phyloP scores from a whole-genome alignment of 2,888 invertebrate species.

The Azorinus chamasolen region DNA sequence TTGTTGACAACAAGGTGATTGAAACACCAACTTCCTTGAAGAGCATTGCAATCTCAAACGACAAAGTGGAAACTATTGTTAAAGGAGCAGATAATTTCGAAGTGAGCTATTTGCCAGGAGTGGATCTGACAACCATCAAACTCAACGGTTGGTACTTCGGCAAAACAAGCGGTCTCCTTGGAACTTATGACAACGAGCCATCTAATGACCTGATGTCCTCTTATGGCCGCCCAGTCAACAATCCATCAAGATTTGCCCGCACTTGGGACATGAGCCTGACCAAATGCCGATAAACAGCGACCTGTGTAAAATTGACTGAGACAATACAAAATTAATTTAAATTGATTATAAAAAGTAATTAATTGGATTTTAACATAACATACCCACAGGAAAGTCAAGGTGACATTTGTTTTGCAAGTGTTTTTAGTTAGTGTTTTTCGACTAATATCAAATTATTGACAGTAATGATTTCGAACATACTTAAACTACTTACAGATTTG shows the following conservation, averaged over 20 bases:
- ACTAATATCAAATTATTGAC: no score
- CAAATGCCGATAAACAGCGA: no score
- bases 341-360: no score
- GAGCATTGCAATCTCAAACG: constrained; percentile 81
- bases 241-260: constrained; percentile 91
- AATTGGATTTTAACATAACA: no score
- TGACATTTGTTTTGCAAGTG: no score
- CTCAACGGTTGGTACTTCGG: constrained; percentile 96
- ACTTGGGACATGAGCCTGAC: constrained; percentile 88
- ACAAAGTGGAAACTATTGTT: constrained; percentile 83
- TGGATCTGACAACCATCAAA: constrained; percentile 87
- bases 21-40: constrained; percentile 88
- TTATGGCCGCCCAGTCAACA: constrained; percentile 87
- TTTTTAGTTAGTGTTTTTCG: no score
- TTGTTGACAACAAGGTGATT: no score
- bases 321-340: no score
- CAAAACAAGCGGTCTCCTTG: constrained; percentile 94
- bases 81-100: constrained; percentile 87
- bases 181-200: constrained; percentile 96
- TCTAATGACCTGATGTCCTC: constrained; percentile 92
- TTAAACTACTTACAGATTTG: no score
- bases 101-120: constrained; percentile 85
- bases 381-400: no score
- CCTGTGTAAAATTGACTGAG: no score
- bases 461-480: no score